phyloP scores from a whole-genome alignment of 2,888 invertebrate species.

The Scrobipalpa costella region DNA sequence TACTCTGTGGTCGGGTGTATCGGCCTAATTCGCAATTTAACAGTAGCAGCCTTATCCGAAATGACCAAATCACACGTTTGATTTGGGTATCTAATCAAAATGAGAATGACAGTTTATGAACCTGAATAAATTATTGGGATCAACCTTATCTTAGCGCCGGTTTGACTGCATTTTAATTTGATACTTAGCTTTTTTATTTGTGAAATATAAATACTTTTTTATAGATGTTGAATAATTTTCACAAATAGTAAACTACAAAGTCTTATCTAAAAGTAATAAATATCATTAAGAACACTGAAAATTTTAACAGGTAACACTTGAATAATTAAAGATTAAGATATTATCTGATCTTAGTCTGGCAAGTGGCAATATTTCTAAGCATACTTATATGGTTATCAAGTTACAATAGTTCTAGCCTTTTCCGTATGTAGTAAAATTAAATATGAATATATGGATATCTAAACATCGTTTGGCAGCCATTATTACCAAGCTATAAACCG shows the following conservation, averaged over 20 bases:
- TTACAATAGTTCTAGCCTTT: no score
- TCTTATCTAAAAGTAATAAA: no score
- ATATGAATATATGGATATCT: background rate
- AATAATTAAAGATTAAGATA: no score
- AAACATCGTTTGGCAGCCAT: background rate
- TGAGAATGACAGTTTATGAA: conserved; percentile 11
- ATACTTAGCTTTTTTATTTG: background rate
- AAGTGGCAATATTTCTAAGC: background rate
- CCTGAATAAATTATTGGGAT: background rate
- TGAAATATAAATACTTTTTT: no score
- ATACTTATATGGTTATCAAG: no score
- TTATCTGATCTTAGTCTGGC: background rate
- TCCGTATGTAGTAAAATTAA: no score
- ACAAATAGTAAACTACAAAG: no score
- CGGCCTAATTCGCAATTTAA: conserved; percentile 48
- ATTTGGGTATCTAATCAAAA: conserved; percentile 23
- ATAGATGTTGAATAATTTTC: no score
- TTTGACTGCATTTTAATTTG: background rate
- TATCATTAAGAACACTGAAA: no score
- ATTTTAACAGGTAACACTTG: no score
- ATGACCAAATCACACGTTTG: conserved; percentile 32
- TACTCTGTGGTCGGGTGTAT: conserved; percentile 22
- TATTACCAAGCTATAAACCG: background rate
- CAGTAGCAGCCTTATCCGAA: conserved; percentile 53
- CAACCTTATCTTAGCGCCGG: background rate